These are phyloP conservation scores for Phenganax marumi DNA, from an alignment of 92 coral and sea anemone species.

Conservation along the genomic window DNA sequence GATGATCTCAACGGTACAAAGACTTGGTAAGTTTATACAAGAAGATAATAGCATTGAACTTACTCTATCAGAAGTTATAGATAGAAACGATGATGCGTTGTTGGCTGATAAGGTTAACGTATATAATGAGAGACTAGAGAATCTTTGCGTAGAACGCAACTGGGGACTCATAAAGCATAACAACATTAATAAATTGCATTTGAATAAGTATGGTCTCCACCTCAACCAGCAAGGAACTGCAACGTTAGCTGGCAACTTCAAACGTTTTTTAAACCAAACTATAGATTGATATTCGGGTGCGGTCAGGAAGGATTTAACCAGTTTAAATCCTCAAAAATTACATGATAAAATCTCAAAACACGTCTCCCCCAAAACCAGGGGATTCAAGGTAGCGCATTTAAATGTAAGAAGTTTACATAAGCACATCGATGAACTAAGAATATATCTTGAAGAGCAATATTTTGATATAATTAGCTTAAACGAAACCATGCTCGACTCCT, in stretches of 20 bases:
- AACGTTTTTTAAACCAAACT: neutral
- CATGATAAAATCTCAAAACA: constrained; percentile 17
- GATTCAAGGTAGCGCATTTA: constrained; percentile 33
- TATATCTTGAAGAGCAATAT: constrained; percentile 42
- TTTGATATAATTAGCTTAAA: constrained; percentile 42
- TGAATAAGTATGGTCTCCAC: too few relatives aligned
- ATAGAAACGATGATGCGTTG: constrained; percentile 39
- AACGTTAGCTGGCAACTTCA: too few relatives aligned
- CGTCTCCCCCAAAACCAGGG: constrained; percentile 30
- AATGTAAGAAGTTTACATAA: constrained; percentile 44
- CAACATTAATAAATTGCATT: constrained; percentile 8
- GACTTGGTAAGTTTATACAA: constrained; percentile 36
- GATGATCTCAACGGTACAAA: constrained; percentile 42
- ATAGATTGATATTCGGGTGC: constrained; percentile 9
- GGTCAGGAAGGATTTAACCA: constrained; percentile 15
- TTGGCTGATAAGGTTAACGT: constrained; percentile 32
- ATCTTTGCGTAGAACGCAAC: constrained; percentile 38
- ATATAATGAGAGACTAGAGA: constrained; percentile 38
- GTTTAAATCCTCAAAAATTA: constrained; percentile 24
- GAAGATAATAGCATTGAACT: constrained; percentile 31
- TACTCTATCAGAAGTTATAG: constrained; percentile 37
- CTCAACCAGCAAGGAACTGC: too few relatives aligned
- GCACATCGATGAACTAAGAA: constrained; percentile 47
- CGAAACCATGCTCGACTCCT: constrained; percentile 39
- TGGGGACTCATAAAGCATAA: constrained; percentile 40